phyloP scores from a whole-genome alignment of 2,888 invertebrate genomes.

The Sepiola atlantica region DNA sequence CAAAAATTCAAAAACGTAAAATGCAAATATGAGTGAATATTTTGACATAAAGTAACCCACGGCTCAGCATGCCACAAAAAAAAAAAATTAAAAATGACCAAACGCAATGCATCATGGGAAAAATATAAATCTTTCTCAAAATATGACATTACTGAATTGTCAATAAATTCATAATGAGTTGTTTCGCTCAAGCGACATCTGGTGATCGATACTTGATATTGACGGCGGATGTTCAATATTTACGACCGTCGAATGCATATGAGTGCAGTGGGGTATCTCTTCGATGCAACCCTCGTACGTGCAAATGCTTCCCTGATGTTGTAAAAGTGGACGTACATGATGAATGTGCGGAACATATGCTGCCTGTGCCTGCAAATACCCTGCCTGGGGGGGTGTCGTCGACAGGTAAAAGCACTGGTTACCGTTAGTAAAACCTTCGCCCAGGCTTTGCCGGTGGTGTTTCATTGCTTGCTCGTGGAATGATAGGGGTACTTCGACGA shows the following conservation, averaged over 20 bases:
- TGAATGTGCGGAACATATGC: neutral
- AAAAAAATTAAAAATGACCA: neutral
- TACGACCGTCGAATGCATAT: neutral
- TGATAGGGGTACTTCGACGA: conserved; percentile 46
- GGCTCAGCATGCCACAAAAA: neutral
- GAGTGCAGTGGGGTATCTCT: conserved; percentile 23
- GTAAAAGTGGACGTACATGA: neutral
- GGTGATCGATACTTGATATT: neutral
- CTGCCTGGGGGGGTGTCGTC: neutral
- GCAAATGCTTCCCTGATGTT: neutral
- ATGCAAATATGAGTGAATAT: neutral
- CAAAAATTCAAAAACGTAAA: neutral
- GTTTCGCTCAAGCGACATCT: neutral
- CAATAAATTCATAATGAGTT: neutral
- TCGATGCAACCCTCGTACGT: neutral
- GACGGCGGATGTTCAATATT: conserved; percentile 34
- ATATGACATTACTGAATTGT: neutral
- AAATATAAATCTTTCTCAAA: neutral
- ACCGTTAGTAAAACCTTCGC: neutral
- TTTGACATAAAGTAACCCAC: neutral
- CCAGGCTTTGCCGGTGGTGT: conserved; percentile 47
- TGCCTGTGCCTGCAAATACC: neutral
- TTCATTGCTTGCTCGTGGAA: conserved; percentile 54
- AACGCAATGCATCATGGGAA: neutral
- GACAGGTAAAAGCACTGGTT: conserved; percentile 34